Evolutionary conservation across 2,888 invertebrate species (phyloP).

Genomic region (Bembecia ichneumoniformis): DNA sequence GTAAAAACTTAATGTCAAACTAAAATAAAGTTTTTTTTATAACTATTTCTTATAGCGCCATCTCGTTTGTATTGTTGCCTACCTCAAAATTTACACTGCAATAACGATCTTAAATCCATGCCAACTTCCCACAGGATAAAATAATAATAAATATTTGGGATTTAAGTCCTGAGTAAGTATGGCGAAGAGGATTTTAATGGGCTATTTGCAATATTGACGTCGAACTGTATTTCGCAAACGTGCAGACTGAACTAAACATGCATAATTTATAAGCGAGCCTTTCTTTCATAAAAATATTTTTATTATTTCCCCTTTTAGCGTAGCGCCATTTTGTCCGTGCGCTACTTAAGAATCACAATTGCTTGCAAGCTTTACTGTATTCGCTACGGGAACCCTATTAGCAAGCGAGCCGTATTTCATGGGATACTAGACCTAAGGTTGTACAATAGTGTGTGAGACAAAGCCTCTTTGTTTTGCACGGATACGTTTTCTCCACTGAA

Average conservation of each 20-base stretch:
- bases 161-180: no score
- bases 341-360: slow-evolving; percentile 23
- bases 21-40: no score
- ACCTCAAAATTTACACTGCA: no score
- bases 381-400: slow-evolving; percentile 13
- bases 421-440: slow-evolving; percentile 24
- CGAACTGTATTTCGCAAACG: not conserved
- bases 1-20: no score
- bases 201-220: not conserved
- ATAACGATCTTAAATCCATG: no score
- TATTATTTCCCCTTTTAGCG: slow-evolving; percentile 29
- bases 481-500: not conserved
- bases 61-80: no score
- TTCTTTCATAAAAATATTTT: slow-evolving; percentile 37
- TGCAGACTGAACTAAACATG: slow-evolving; percentile 9
- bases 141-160: no score
- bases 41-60: no score
- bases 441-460: slow-evolving; percentile 30
- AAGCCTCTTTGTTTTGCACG: slow-evolving; percentile 26
- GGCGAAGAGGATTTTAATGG: not conserved
- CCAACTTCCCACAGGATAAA: no score
- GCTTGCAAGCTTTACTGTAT: slow-evolving; percentile 16
- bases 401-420: slow-evolving; percentile 12
- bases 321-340: slow-evolving; percentile 19
- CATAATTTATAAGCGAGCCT: slow-evolving; percentile 29